Evolutionary conservation across 2,113 vertebrate genomes (phyloP), one percentile per base, ranked within the genome.

Genomic region (Hydrochoerus hydrochaeris): DNA sequence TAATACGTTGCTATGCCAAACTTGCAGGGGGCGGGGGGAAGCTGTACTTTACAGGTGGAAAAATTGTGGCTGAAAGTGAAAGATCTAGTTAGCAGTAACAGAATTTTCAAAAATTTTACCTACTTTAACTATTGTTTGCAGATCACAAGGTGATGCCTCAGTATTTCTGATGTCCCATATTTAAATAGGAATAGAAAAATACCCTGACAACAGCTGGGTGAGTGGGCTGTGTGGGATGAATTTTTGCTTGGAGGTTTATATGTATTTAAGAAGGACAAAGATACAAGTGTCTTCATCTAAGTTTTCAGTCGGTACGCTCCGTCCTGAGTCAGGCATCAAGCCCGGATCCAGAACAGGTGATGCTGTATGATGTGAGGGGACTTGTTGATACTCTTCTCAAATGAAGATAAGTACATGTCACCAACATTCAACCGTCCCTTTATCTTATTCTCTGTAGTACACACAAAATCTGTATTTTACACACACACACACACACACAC

Each of bases 41-140:
- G 35, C 83, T 85, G 54, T 22, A 13, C 63, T 90, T 86, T 65
- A 46, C 30, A 88, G 87, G 69, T 73, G 35, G 94, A 81, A 93
- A 85, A 69, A 85, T 0, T 13, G 44, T 4, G 11, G 78, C 16
- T n/a, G 12, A 58, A 78, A 44, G 67, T 52, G 7, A 84, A 96
- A 58, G 49, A 82, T 10, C 49, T 52, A 52, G 49, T 46, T 57
- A 67, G 92, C 0, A 49, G 69, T 73, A 44, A 93, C 30, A 49
- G 4, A 7, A 2, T 62, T 91, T 75, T 88, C 63, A 77, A 49
- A 88, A 81, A 49, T 58, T 30, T 0, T 32, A 41, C 75, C 63
- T 63, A 49, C 19, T 87, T 83, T 65, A 71, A 52, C 63, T 63
- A 41, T 19, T 14, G 14, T 46, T 28, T 41, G 6, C 57, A 65